Conservation (phyloP, 2,888 invertebrate species). For the Caenorhabditis japonica region DNA sequence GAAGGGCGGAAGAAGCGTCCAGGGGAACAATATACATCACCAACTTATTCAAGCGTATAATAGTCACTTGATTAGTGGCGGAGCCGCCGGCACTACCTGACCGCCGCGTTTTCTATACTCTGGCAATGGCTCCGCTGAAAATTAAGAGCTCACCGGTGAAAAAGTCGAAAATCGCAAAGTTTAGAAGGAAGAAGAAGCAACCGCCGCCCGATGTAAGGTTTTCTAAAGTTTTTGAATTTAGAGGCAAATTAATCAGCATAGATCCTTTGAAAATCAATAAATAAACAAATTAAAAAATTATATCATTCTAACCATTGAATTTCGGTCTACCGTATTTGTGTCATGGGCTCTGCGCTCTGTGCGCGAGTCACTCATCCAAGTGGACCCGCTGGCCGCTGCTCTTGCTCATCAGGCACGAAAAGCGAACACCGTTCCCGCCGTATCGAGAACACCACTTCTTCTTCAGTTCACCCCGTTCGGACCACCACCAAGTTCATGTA, state of each 20-base stretch:
- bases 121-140: constrained; percentile 38
- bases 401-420: constrained; percentile 58
- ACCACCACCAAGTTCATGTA: constrained; percentile 53
- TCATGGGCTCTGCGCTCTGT: constrained; percentile 68
- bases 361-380: constrained; percentile 67
- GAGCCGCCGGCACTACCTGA: constrained; percentile 22
- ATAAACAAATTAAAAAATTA: neutral
- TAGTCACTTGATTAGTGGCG: constrained; percentile 48
- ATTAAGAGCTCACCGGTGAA: constrained; percentile 30
- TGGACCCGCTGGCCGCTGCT: constrained; percentile 66
- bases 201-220: constrained; percentile 49
- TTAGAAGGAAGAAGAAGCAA: constrained; percentile 38
- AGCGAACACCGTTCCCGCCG: constrained; percentile 52
- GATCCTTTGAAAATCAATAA: neutral
- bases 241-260: too few species aligned
- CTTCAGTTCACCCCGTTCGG: constrained; percentile 69
- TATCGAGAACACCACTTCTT: constrained; percentile 64
- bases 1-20: constrained; percentile 11
- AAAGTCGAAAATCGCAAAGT: constrained; percentile 28
- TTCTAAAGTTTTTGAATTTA: constrained; percentile 6
- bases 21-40: constrained; percentile 43
- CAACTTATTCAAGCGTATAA: constrained; percentile 52
- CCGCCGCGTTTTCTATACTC: neutral
- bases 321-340: constrained; percentile 63
- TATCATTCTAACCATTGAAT: constrained; percentile 26